A percentile compares a stretch with the other conserved stretches of the same genome.
phyloP scores from a whole-genome alignment of 37 sponge, comb jelly and placozoan species.

The Aplysina aerophoba region DNA sequence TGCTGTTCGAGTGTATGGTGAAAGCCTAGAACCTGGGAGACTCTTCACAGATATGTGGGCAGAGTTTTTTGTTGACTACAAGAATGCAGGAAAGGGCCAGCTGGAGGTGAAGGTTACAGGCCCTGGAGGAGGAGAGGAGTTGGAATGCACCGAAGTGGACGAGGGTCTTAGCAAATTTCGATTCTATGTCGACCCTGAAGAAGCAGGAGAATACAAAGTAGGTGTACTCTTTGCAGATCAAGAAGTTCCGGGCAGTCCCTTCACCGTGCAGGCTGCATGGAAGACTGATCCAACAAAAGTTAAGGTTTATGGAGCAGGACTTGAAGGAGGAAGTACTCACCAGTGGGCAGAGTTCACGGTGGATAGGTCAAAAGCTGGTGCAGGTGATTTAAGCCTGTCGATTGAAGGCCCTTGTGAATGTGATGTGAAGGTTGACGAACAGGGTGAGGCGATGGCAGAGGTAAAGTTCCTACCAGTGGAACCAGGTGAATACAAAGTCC shows the following conservation, averaged over 20 bases:
- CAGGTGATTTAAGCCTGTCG: constrained; percentile 59
- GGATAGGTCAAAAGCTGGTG: constrained; percentile 83
- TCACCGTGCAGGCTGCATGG: constrained; percentile 66
- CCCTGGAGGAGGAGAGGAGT: constrained; percentile 72
- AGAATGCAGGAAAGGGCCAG: constrained; percentile 76
- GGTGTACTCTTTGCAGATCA: constrained; percentile 83
- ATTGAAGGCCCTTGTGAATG: constrained; percentile 86
- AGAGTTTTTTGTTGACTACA: constrained; percentile 82
- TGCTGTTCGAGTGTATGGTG: constrained; percentile 75
- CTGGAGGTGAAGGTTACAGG: constrained; percentile 72
- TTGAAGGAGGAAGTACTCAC: constrained; percentile 72
- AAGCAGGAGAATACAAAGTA: constrained; percentile 84
- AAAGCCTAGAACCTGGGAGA: constrained; percentile 60
- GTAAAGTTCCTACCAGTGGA: constrained; percentile 79
- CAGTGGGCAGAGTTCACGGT: constrained; percentile 79
- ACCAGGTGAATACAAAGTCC: constrained; percentile 90
- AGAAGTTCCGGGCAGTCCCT: constrained; percentile 85
- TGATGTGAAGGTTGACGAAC: constrained; percentile 53
- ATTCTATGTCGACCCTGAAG: constrained; percentile 77
- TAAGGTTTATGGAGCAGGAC: constrained; percentile 76
- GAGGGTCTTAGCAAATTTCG: constrained; percentile 61
- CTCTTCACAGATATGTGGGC: constrained; percentile 79
- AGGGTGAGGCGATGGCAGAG: constrained; percentile 79
- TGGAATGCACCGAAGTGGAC: constrained; percentile 52
- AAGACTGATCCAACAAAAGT: constrained; percentile 76